Evolutionary conservation across 2,888 invertebrate genomes (phyloP), one percentile per base, ranked within the genome.

Genomic region (Rhagophthalmus giganteus): DNA sequence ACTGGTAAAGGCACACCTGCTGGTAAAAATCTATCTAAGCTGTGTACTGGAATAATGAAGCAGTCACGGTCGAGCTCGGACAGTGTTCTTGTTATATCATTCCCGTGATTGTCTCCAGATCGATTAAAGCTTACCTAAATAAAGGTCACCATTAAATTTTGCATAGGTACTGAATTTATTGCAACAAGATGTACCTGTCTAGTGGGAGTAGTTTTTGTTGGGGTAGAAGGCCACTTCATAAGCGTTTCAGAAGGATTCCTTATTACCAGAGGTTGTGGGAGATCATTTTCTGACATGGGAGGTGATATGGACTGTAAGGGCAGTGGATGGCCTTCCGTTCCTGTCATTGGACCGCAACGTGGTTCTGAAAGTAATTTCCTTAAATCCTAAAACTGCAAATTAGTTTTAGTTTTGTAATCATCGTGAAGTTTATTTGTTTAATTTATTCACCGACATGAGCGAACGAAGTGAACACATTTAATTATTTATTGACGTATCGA

Each of bases 31-130:
- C 92, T 81, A 72, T 89, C 88, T 64, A 93, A 80, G 71, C 90
- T 90, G 65, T 92, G 90, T 37, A 92, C 88, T 4, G 94, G 94
- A 74, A 94, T 93, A 72, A 94, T 93, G 77, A 94, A 94, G 76
- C 93, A 94, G 78, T 94, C 94, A 67, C 88, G 82, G 76, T 92
- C 90, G 66, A 92, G 79, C 35, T 88, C 88, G 35, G 90, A 86
- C 64, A 93, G 78, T 2, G 90, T 88, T 53, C 87, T 85, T n/a
- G 63, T 62, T 14, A 65, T 56, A 14, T 68, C 68, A 58, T 28
- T 44, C 24, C 48, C 54, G 24, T 66, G 67, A 44, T 62, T 65
- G 39, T 69, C 69, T 47, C 61, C 64, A 40, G 66, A 68, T 42
- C 69, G 72, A 65, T 65, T 73, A 58, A 72, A 60, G 28, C 60